Evolutionary conservation across 2,113 vertebrate species (phyloP).

Genomic region (Hippolais icterina): DNA sequence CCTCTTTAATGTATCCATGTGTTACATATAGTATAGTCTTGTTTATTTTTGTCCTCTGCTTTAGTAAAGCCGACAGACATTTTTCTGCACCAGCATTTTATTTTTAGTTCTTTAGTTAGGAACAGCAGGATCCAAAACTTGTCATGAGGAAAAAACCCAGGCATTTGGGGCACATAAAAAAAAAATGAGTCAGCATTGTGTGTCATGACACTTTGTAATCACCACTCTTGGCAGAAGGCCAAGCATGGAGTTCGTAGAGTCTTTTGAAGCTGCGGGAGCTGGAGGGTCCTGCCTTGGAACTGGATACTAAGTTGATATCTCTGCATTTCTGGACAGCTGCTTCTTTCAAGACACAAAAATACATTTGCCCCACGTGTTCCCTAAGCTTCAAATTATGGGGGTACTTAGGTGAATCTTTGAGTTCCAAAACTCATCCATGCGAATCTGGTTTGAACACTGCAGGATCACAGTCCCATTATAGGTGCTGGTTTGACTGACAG

Average conservation of each 20-base stretch:
- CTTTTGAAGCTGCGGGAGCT: neutral
- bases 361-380: neutral
- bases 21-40: neutral
- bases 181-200: neutral
- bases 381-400: neutral
- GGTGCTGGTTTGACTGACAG: neutral
- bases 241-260: rapidly evolving
- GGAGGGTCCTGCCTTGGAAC: neutral
- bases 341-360: neutral
- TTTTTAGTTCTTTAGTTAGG: neutral
- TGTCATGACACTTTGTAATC: neutral
- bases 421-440: neutral
- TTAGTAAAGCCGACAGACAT: neutral
- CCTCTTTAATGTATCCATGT: neutral
- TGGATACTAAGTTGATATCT: neutral
- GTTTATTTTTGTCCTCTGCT: neutral
- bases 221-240: neutral
- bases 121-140: neutral
- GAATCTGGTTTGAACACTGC: neutral
- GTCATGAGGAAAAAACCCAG: neutral
- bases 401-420: neutral
- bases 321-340: neutral
- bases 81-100: neutral
- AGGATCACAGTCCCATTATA: neutral
- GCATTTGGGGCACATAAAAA: neutral